A percentile compares a stretch with the other conserved stretches of the same genome.
phyloP scores from a whole-genome alignment of 2,888 invertebrate species.

The Eupithecia inturbata region DNA sequence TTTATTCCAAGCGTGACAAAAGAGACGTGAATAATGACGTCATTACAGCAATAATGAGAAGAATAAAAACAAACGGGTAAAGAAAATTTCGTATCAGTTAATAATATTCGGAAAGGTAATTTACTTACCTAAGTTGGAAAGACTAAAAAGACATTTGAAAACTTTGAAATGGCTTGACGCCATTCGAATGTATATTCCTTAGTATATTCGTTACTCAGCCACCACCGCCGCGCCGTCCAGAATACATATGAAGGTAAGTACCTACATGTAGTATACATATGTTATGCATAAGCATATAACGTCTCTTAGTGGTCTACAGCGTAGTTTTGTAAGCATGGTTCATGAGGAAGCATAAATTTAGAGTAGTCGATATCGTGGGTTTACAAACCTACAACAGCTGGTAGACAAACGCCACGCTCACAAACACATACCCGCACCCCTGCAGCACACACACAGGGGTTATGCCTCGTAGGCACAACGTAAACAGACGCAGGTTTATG shows the following conservation, averaged over 20 bases:
- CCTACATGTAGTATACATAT: too few species aligned
- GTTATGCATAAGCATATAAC: conserved; percentile 56
- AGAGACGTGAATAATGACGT: conserved; percentile 78
- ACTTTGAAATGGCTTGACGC: conserved; percentile 48
- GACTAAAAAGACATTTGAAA: conserved; percentile 43
- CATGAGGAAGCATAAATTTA: conserved; percentile 83
- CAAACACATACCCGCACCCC: conserved; percentile 77
- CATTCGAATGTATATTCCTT: conserved; percentile 61
- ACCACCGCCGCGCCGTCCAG: conserved; percentile 53
- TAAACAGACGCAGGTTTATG: conserved; percentile 82
- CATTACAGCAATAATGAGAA: conserved; percentile 74
- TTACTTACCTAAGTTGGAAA: conserved; percentile 32
- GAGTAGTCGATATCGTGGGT: conserved; percentile 72
- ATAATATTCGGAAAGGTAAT: conserved; percentile 39
- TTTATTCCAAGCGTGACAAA: conserved; percentile 76
- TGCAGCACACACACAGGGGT: conserved; percentile 62
- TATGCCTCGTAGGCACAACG: conserved; percentile 64
- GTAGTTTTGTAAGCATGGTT: conserved; percentile 67
- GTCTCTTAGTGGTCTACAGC: conserved; percentile 54
- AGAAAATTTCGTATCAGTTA: conserved; percentile 43
- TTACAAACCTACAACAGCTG: conserved; percentile 79
- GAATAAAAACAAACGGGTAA: conserved; percentile 53
- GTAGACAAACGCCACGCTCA: conserved; percentile 73
- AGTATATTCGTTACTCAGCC: conserved; percentile 50
- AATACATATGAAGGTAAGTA: conserved; percentile 65